These are phyloP conservation scores for Sitta europaea DNA, from an alignment of 2,113 vertebrate species.

Conservation along the genomic window DNA sequence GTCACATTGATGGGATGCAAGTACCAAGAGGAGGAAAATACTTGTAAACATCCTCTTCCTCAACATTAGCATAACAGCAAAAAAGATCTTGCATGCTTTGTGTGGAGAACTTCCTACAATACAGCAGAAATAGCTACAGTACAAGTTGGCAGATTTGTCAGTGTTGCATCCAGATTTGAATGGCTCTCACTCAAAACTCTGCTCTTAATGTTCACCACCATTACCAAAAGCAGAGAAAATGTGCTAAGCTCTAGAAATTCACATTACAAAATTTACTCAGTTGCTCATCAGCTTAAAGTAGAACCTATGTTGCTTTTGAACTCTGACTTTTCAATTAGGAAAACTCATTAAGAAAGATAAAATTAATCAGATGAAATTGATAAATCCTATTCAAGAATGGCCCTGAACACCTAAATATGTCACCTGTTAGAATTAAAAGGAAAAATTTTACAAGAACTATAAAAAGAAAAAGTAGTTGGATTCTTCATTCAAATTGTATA, in stretches of 20 bases:
- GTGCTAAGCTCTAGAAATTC: not conserved
- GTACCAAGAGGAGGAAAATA: not conserved
- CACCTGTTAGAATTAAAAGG: not conserved
- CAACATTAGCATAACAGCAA: not conserved
- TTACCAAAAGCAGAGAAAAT: not conserved
- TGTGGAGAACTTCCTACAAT: not conserved
- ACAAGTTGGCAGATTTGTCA: not conserved
- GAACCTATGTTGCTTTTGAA: constrained; percentile 15
- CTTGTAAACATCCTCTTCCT: not conserved
- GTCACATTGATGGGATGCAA: not conserved
- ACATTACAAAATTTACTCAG: not conserved
- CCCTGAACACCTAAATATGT: not conserved
- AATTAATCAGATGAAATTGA: constrained; percentile 9
- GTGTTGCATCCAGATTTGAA: not conserved
- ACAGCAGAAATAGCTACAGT: not conserved
- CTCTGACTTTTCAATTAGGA: not conserved
- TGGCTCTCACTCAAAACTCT: not conserved
- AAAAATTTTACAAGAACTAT: not conserved
- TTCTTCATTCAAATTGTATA: not conserved
- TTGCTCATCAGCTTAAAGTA: constrained; percentile 25
- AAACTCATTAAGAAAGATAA: constrained; percentile 21
- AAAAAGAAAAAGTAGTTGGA: not conserved
- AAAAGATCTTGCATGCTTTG: not conserved
- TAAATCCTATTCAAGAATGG: not conserved
- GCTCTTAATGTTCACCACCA: not conserved